Conservation (phyloP, 2,888 invertebrate genomes). For the Tuberolachnus salignus region DNA sequence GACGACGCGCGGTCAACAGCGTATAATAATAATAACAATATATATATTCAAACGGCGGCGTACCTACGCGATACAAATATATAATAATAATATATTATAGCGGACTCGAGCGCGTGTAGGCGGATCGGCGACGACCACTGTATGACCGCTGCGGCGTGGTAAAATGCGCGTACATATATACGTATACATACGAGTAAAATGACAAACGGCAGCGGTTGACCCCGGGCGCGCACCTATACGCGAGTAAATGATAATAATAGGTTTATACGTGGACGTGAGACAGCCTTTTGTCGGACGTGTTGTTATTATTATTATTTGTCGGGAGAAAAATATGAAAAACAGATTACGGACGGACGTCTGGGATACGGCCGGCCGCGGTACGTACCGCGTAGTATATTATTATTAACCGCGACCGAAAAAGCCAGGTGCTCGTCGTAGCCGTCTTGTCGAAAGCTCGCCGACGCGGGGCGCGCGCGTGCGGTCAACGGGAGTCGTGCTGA, state of each 20-base stretch:
- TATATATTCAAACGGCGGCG: no score
- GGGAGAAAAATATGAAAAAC: conserved; percentile 44
- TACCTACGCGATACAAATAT: no score
- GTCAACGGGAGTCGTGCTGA: conserved; percentile 28
- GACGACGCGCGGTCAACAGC: neutral
- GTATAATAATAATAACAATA: neutral
- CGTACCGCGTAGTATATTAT: neutral
- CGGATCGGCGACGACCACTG: no score
- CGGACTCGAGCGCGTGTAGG: neutral
- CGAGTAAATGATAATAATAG: neutral
- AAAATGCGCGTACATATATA: no score
- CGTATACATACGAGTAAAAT: no score
- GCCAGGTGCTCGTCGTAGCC: conserved; percentile 33
- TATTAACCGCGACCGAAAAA: no score
- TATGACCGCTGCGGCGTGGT: neutral
- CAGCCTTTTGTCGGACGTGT: no score
- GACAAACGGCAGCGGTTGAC: neutral
- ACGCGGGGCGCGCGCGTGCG: neutral
- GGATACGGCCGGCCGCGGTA: conserved; percentile 21
- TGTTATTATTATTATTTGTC: no score
- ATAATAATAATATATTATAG: conserved; percentile 14
- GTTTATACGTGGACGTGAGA: no score
- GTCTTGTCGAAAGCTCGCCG: conserved; percentile 29
- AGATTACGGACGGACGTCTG: conserved; percentile 35
- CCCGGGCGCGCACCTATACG: no score